Conservation (phyloP, 1,140 invertebrate genomes). For the Stegodyphus mimosarum region DNA sequence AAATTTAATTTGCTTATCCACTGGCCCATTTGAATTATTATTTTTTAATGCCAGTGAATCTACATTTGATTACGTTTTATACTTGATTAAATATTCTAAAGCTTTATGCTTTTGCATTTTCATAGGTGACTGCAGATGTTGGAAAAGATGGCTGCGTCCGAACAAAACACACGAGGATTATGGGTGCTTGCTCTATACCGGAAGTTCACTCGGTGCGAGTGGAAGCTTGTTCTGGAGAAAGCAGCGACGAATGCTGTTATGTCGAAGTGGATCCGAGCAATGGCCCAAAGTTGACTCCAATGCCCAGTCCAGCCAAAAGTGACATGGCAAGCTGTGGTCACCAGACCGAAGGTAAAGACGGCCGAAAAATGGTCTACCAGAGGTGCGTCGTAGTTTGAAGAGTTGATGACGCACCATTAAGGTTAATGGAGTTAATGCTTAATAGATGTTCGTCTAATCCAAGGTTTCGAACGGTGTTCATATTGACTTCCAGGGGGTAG, state of each 20-base stretch:
- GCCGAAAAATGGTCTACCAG: background rate
- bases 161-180: slow-evolving; percentile 49
- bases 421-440: background rate
- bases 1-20: no score
- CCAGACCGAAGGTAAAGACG: slow-evolving; percentile 45
- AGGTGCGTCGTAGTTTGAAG: slow-evolving; percentile 32
- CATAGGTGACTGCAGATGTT: slow-evolving; percentile 47
- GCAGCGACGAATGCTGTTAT: slow-evolving; percentile 44
- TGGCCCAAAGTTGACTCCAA: background rate
- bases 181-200: slow-evolving; percentile 52
- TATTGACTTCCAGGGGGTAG: no score
- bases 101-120: background rate
- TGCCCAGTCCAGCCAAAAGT: slow-evolving; percentile 22
- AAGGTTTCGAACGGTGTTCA: no score
- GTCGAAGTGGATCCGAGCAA: slow-evolving; percentile 35
- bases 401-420: background rate
- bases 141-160: slow-evolving; percentile 52
- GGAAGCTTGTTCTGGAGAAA: slow-evolving; percentile 3
- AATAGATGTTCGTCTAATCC: no score
- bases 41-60: no score
- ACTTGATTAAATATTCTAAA: no score
- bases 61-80: no score
- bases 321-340: background rate
- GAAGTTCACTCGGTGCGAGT: slow-evolving; percentile 24
- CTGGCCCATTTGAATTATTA: no score